Base-by-base conservation (phyloP, 2,113 vertebrate genomes). In the Orycteropus afer region DNA sequence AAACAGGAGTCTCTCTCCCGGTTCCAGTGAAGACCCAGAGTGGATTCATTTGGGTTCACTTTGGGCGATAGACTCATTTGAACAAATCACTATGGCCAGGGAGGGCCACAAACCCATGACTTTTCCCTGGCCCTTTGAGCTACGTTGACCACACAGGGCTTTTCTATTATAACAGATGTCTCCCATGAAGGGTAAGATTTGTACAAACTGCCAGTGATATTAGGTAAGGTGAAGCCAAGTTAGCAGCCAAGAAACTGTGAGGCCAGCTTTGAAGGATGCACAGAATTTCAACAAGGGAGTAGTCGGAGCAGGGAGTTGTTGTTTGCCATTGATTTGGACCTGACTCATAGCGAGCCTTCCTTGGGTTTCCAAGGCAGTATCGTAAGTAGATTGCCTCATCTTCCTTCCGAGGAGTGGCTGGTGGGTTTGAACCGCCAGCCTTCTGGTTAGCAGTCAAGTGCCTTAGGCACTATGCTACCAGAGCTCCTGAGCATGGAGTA, bases 171-270 rank as follows among this genome's bases (percentile, higher is more conserved):
- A 7, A 0, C 12, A 22, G 37, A 3, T 11, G 8, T 45, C 22
- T 15, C 2, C 13, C 4, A 0, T 2, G 5, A 32, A n/a, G 34
- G 74, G 13, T 23, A 34, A 17, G 78, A 18, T 17, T 25, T 5
- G 15, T 49, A 11, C 25, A 9, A 18, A 55, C 18, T 0, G 32
- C 18, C n/a, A 0, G 55, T 3, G 0, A 0, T 40, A 0, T 8
- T 15, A 13, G 27, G n/a, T 37, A 34, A 53, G 51, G 29, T 3
- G 67, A 4, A n/a, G 34, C 69, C 17, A 3, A 2, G 25, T 37
- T 9, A 55, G 80, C 18, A 37, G 57, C 71, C 78, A 32, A 1
- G 83, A 32, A 27, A 13, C n/a, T 4, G 9, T 1, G 22, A 69
- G 37, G 34, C 49, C 18, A 17, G 18, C 59, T 89, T 61, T 23